phyloP scores from a whole-genome alignment of 2,888 invertebrate species.

The Calephelis perditalis region DNA sequence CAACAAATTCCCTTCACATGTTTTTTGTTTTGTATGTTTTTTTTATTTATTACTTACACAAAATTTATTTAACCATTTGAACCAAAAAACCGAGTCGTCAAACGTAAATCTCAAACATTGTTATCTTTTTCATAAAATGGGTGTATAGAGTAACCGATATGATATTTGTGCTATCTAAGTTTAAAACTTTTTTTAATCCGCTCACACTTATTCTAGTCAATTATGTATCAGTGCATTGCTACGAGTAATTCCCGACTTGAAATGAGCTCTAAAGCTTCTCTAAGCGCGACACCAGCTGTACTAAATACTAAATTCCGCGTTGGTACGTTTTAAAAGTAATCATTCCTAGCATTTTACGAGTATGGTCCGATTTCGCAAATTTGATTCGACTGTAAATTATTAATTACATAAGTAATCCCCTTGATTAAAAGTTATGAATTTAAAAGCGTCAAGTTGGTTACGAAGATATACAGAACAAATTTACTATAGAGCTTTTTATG shows the following conservation, averaged over 20 bases:
- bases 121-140: too few species aligned
- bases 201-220: neutral
- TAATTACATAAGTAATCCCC: conserved; percentile 74
- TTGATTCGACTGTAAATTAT: conserved; percentile 75
- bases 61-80: too few species aligned
- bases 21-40: too few species aligned
- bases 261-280: conserved; percentile 68
- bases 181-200: neutral
- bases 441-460: conserved; percentile 56
- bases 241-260: conserved; percentile 56
- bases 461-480: neutral
- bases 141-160: too few species aligned
- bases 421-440: conserved; percentile 78
- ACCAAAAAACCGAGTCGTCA: too few species aligned
- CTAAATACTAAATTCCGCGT: conserved; percentile 68
- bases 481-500: too few species aligned
- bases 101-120: too few species aligned
- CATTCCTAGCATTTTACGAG: conserved; percentile 77
- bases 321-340: conserved; percentile 66
- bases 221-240: conserved; percentile 38
- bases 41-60: too few species aligned
- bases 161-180: too few species aligned
- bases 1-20: too few species aligned
- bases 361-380: conserved; percentile 75
- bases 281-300: conserved; percentile 65